Evolutionary conservation across 1,140 invertebrate genomes (phyloP).

Genomic region (Eulimnadia texana): DNA sequence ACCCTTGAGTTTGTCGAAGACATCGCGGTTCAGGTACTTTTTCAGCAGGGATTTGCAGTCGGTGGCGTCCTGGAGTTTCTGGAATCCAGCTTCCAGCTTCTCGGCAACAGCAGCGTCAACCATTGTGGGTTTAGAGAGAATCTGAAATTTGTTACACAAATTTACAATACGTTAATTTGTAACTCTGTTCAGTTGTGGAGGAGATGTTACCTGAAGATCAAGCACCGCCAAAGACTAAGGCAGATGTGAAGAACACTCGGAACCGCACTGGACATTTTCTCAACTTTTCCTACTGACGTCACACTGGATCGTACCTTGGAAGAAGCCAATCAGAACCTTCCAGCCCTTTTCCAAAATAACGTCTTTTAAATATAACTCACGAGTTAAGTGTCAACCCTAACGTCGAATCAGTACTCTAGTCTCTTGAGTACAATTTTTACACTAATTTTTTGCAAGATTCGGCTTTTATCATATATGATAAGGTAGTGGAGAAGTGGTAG

Average conservation of each 20-base stretch:
- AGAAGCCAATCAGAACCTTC: not conserved
- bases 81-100: constrained; percentile 77
- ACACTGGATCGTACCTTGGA: not conserved
- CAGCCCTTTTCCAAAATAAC: too few relatives aligned
- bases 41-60: constrained; percentile 89
- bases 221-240: not conserved
- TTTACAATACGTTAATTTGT: too few relatives aligned
- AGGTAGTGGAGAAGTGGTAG: too few relatives aligned
- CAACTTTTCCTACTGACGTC: not conserved
- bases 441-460: too few relatives aligned
- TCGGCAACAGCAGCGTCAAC: constrained; percentile 72
- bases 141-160: too few relatives aligned
- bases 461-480: too few relatives aligned
- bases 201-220: not conserved
- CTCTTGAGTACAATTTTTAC: too few relatives aligned
- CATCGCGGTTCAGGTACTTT: constrained; percentile 77
- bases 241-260: not conserved
- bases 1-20: constrained; percentile 78
- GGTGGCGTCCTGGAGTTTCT: constrained; percentile 61
- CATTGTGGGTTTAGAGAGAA: too few relatives aligned
- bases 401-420: too few relatives aligned
- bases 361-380: too few relatives aligned
- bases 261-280: not conserved
- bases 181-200: too few relatives aligned
- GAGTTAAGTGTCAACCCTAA: too few relatives aligned